Evolutionary conservation across 2,113 vertebrate species (phyloP).

Genomic region (Acanthochromis polyacanthus): DNA sequence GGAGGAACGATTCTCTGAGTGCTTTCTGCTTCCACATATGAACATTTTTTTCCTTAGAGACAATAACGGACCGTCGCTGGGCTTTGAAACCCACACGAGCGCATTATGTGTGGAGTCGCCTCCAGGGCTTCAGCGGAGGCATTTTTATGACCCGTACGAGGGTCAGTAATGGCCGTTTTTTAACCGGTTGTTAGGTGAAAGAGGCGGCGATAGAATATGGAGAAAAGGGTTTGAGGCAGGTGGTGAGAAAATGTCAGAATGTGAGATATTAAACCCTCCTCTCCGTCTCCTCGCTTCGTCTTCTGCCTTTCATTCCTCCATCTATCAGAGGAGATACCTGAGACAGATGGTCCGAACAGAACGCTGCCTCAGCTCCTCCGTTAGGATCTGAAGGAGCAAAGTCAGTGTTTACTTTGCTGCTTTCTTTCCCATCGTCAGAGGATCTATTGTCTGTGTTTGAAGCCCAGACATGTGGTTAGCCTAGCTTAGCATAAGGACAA

Average conservation of each 20-base stretch:
- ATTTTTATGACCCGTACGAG: neutral
- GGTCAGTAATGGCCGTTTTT: conserved; percentile 39
- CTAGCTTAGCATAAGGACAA: no score
- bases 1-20: conserved; percentile 22
- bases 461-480: no score
- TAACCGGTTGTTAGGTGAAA: conserved; percentile 21
- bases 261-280: conserved; percentile 4
- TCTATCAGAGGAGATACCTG: conserved; percentile 45
- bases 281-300: neutral
- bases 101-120: conserved; percentile 31
- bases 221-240: conserved; percentile 21
- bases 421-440: no score
- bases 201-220: conserved; percentile 2
- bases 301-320: conserved; percentile 15
- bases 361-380: conserved; percentile 6
- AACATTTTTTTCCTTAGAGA: conserved; percentile 31
- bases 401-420: no score
- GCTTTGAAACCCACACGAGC: conserved; percentile 41
- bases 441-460: no score
- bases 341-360: conserved; percentile 26
- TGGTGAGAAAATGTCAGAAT: conserved; percentile 22
- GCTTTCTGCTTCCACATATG: conserved; percentile 35
- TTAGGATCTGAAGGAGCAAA: neutral
- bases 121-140: neutral
- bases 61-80: conserved; percentile 19